Evolutionary conservation across 1,140 invertebrate species (phyloP), one percentile per base, ranked within the genome.

Genomic region (Anagrus nilaparvatae): DNA sequence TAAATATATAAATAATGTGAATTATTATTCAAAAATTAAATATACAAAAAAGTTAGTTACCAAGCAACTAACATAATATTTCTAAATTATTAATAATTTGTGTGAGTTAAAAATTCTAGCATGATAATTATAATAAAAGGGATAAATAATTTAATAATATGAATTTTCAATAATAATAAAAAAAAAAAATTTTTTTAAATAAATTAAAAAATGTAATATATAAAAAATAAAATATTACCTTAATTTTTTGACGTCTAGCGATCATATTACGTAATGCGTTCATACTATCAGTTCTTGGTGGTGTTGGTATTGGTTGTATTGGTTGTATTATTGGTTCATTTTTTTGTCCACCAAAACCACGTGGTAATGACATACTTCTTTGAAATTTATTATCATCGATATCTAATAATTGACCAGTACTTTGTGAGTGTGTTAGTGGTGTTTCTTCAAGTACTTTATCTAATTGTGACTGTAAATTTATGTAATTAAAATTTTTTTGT

Each of bases 231-330:
- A 14, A 6, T 7, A 25, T 61, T 45, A 69, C 67, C 53, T 62
- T 55, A n/a, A 65, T 52, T 42, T 59, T 52, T 18, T 63, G 64
- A 9, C 64, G 54, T 18, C 60, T 52, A 0, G 55, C 56, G 39
- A 70, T 63, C 41, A 70, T 61, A 19, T 62, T 70, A 29, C 58
- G 56, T 5, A 69, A 47, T 5, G 62, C 66, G 29, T 61, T 60
- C 52, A 69, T 67, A 21, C 67, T 69, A 50, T 70, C 68, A 40
- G 66, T 65, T 8, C 68, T 56, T 0, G 67, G 67, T 6, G 65
- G 62, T n/a, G 67, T 60, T 2, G 61, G 56, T 20, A 67, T 61
- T 0, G 67, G 66, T 6, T 27, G 21, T 8, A 48, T 45, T 16
- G 59, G 55, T 33, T 57, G 53, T 3, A 56, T 36, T 12, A 50